Conservation (phyloP, 1,140 invertebrate genomes). For the Pentalonia nigronervosa region DNA sequence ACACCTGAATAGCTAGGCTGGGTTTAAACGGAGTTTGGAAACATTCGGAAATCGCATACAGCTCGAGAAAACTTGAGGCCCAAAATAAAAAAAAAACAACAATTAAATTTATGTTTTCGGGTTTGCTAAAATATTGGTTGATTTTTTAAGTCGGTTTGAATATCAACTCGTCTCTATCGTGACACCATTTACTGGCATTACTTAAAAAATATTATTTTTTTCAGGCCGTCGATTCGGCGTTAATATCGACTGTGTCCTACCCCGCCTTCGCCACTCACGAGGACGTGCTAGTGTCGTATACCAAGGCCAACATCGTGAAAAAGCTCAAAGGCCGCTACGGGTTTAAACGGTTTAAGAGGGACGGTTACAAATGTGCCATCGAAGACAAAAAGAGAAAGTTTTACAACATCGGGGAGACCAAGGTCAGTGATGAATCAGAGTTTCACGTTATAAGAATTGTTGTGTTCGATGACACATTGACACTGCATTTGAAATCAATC, state of each 20-base stretch:
- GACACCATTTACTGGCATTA: neutral
- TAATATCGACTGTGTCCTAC: constrained; percentile 93
- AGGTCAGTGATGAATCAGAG: constrained; percentile 65
- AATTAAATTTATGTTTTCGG: neutral
- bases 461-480: neutral
- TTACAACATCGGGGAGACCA: constrained; percentile 76
- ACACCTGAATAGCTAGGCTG: neutral
- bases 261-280: constrained; percentile 98
- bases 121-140: neutral
- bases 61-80: neutral
- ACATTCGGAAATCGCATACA: neutral
- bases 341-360: constrained; percentile 93
- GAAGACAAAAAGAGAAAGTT: constrained; percentile 82
- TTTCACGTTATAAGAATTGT: neutral
- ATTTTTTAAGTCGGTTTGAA: neutral
- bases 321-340: constrained; percentile 90
- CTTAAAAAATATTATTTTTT: constrained; percentile 59
- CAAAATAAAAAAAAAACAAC: neutral
- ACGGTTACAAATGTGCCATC: constrained; percentile 90
- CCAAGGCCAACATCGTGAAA: constrained; percentile 86
- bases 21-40: neutral
- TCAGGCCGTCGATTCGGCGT: constrained; percentile 86
- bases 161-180: neutral
- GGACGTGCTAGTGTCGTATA: constrained; percentile 82
- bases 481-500: neutral